These are phyloP conservation scores for Callyntrura guangdongensis DNA, from an alignment of 2,888 invertebrate species.

Conservation along the genomic window DNA sequence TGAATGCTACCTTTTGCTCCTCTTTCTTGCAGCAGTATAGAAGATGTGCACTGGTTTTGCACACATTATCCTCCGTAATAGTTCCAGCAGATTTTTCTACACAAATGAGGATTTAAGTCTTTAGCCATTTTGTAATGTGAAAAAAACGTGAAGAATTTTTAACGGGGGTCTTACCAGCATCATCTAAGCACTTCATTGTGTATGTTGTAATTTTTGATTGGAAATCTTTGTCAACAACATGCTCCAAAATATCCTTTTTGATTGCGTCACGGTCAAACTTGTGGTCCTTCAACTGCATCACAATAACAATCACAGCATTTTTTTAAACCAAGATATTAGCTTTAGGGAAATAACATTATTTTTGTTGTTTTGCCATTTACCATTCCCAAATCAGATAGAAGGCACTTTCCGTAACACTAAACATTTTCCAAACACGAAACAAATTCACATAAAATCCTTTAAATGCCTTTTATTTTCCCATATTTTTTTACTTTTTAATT, in stretches of 20 bases:
- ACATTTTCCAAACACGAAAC: conserved; percentile 21
- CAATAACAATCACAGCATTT: no score
- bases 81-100: conserved; percentile 69
- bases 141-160: no score
- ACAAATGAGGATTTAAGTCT: no score
- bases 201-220: conserved; percentile 70
- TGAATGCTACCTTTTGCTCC: conserved; percentile 63
- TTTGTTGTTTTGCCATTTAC: conserved; percentile 68
- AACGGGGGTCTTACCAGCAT: conserved; percentile 75
- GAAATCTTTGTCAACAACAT: conserved; percentile 74
- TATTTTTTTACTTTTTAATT: no score
- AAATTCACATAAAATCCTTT: no score
- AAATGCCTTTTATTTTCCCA: no score
- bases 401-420: conserved; percentile 78
- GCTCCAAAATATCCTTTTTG: conserved; percentile 67
- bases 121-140: no score
- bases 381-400: conserved; percentile 72
- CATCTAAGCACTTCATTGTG: conserved; percentile 74
- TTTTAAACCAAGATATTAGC: no score
- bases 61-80: conserved; percentile 64
- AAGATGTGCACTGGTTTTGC: conserved; percentile 66
- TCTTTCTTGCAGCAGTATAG: conserved; percentile 74
- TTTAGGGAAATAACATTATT: no score
- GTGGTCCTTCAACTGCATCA: conserved; percentile 61
- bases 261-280: conserved; percentile 73